Base-by-base conservation (phyloP, 2,888 invertebrate species). In the Mesorhabditis belari region DNA sequence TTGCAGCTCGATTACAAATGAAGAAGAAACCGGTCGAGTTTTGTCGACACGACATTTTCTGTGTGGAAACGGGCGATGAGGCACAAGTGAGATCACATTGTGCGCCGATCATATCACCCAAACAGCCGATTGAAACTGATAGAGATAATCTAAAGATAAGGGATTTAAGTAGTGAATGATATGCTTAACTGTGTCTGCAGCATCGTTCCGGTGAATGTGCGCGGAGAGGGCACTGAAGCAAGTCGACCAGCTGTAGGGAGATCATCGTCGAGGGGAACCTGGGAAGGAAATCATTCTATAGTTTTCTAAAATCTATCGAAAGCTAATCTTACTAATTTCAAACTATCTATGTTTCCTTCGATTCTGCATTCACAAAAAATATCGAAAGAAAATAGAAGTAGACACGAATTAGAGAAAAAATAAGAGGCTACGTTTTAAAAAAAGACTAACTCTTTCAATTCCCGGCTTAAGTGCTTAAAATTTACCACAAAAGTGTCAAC, bases 401-500 rank as follows among this genome's bases (percentile, higher is more conserved):
- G n/a, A n/a, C n/a, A n/a, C n/a, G n/a, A n/a, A n/a, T n/a, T n/a
- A n/a, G n/a, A n/a, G n/a, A n/a, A n/a, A n/a, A n/a, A n/a, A n/a
- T n/a, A n/a, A n/a, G n/a, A n/a, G n/a, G n/a, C n/a, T n/a, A n/a
- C n/a, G n/a, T n/a, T n/a, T 17, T 17, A 35, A 6, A 35, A 35
- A 35, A 35, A 35, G 17, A n/a, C 6, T 12, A 21, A 51, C 6
- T 12, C 23, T 54, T 23, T 12, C 56, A 44, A n/a, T 9, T 35
- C 35, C 44, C 29, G 44, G 49, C 58, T 26, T n/a, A n/a, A n/a
- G n/a, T n/a, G n/a, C n/a, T 61, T 61, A n/a, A 77, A 64, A 3
- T 71, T 67, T 3, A 74, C 63, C 3, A 70, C 67, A 56, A 77
- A 77, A 3, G 73, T 74, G 64, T 77, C 77, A 21, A 77, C 74